Base-by-base conservation (phyloP, 2,113 vertebrate genomes). In the Limnothrissa miodon region DNA sequence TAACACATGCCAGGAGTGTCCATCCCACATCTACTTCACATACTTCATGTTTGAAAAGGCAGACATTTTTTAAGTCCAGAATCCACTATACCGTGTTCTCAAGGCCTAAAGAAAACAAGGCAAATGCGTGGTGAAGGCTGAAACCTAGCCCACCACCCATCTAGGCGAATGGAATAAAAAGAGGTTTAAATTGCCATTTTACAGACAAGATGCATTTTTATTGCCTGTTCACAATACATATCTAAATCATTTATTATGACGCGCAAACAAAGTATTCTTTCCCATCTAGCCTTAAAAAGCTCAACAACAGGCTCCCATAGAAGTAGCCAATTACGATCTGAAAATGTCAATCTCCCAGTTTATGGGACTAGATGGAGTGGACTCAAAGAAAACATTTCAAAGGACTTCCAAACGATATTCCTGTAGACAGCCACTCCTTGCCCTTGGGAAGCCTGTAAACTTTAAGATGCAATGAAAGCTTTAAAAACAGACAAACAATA, bases 401-500 rank as follows among this genome's bases (percentile, higher is more conserved):
- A 33, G 66, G 66, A 5, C 59, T n/a, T 66, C n/a, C 80, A 80
- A 39, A 15, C 84, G 74, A 79, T 29, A 83, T 59, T 62, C 9
- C 0, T 74, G 86, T 80, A n/a, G 0, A 25, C 39, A 33, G 83
- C 83, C 74, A 79, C 87, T 89, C 87, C 87, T 87, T 59, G 86
- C 44, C 80, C 62, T 80, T 56, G 85, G 80, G 59, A 88, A 80
- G 62, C 29, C 8, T 5, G 13, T 44, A 36, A 53, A 85, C 80
- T 42, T 45, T 59, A 23, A 78, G 45, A 46, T 84, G 45, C 48
- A 59, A 84, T 78, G 81, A 88, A 86, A 84, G 42, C 39, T 66
- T 79, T 70, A 81, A 86, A 86, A 78, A 78, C 80, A 83, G 81
- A 74, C 29, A 74, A 87, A 88, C 88, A 88, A 90, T 90, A 89